Conservation (phyloP, 2,797 vertebrate genomes). For the Neosilurus hyrtlii region DNA sequence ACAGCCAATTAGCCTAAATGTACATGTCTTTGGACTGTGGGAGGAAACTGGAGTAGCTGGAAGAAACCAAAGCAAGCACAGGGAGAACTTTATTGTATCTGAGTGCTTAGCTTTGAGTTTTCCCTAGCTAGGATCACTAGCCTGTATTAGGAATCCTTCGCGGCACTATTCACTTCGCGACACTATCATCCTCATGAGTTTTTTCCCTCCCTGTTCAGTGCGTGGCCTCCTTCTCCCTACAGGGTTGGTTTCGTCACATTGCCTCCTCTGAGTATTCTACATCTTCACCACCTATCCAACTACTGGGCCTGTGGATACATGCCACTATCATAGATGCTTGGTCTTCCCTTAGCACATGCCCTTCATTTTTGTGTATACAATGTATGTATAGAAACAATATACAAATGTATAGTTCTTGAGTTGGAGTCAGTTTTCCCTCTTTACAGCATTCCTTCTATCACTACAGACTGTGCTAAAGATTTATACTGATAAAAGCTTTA, state of each 20-base stretch:
- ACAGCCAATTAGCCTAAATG: too few species aligned
- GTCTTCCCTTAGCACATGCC: neutral
- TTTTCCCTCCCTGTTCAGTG: neutral
- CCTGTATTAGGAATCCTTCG: neutral
- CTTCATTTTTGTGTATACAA: neutral
- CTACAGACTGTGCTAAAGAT: neutral
- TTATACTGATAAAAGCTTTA: neutral
- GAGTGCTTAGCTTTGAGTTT: neutral
- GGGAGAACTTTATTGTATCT: neutral
- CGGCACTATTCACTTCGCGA: neutral
- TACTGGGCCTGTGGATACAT: slow-evolving; percentile 3
- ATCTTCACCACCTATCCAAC: neutral
- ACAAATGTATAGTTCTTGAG: neutral
- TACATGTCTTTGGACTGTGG: too few species aligned
- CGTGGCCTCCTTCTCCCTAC: neutral
- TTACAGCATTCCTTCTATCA: neutral
- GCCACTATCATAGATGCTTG: neutral
- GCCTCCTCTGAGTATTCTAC: neutral
- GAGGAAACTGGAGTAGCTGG: too few species aligned
- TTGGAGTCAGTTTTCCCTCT: neutral
- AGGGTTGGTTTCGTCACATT: neutral
- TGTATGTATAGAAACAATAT: neutral
- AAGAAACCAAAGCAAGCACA: too few species aligned
- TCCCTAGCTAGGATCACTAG: neutral
- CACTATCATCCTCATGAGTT: neutral